Evolutionary conservation across 2,888 invertebrate species (phyloP).

Genomic region (Drosophila macrospina): DNA sequence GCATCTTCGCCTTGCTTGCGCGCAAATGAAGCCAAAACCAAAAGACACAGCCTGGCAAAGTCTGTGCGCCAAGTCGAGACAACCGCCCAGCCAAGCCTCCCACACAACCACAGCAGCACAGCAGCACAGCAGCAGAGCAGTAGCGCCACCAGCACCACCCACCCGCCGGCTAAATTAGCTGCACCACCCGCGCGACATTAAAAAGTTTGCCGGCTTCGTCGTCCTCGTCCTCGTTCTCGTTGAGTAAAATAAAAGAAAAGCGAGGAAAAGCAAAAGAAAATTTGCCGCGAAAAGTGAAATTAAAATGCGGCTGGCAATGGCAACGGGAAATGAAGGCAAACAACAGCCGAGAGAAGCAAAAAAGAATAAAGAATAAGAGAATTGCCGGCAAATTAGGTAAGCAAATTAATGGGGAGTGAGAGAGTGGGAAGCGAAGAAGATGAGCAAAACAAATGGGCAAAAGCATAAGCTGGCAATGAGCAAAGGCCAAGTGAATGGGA

Average conservation of each 20-base stretch:
- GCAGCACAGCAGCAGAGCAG: conserved; percentile 1
- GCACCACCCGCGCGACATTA: conserved; percentile 71
- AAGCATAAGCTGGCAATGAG: conserved; percentile 12
- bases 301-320: conserved; percentile 62
- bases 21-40: conserved; percentile 67
- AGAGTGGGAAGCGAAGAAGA: conserved; percentile 18
- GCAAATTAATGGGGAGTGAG: conserved; percentile 15
- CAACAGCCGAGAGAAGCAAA: conserved; percentile 5
- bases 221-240: conserved; percentile 19
- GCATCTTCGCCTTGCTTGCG: conserved; percentile 25
- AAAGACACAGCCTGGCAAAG: conserved; percentile 70
- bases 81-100: conserved; percentile 18
- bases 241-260: conserved; percentile 52
- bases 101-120: not conserved
- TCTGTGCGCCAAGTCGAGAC: conserved; percentile 69
- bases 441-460: conserved; percentile 48
- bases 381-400: conserved; percentile 43
- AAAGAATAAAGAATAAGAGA: conserved; percentile 9
- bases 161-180: conserved; percentile 54
- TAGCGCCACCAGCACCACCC: not conserved
- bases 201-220: conserved; percentile 69
- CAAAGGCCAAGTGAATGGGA: conserved; percentile 1
- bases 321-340: conserved; percentile 19
- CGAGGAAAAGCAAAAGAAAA: conserved; percentile 51
- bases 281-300: conserved; percentile 76